phyloP scores from a whole-genome alignment of 2,888 invertebrate species.

The Watsonalla binaria region DNA sequence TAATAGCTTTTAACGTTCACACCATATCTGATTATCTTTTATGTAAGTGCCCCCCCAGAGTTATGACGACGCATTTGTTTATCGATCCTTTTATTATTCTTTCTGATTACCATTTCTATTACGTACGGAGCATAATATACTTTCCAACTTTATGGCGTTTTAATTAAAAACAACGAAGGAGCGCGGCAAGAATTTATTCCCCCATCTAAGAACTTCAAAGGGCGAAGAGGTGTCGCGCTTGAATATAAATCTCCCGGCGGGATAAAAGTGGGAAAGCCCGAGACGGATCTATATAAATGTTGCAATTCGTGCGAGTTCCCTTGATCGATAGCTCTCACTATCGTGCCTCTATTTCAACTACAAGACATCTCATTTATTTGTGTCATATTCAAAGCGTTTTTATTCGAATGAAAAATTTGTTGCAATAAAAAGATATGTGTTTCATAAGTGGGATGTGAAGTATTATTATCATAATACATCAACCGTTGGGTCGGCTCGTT shows the following conservation, averaged over 20 bases:
- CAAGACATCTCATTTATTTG: conserved; percentile 63
- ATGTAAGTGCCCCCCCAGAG: conserved; percentile 22
- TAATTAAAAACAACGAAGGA: conserved; percentile 68
- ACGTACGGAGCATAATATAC: conserved; percentile 30
- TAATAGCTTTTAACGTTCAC: conserved; percentile 56
- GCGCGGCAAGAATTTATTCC: conserved; percentile 61
- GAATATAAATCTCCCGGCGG: conserved; percentile 66
- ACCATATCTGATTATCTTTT: conserved; percentile 30
- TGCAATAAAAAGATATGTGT: conserved; percentile 36
- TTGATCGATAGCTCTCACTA: conserved; percentile 64
- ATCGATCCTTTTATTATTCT: conserved; percentile 16
- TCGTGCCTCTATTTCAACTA: conserved; percentile 62
- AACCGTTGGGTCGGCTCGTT: conserved; percentile 9
- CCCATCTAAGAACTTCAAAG: conserved; percentile 69
- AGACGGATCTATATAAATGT: conserved; percentile 65
- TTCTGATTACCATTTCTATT: conserved; percentile 26
- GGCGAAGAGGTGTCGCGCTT: conserved; percentile 64
- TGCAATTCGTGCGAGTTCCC: conserved; percentile 58
- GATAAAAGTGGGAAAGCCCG: conserved; percentile 57
- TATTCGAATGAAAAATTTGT: conserved; percentile 39
- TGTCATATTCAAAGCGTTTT: conserved; percentile 60
- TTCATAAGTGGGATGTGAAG: conserved; percentile 34
- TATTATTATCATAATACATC: conserved; percentile 30
- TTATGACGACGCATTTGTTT: conserved; percentile 18
- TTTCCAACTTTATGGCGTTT: conserved; percentile 57